Percentiles rank a stretch among this genome's conserved stretches.
Conservation (phyloP, 2,113 vertebrate genomes). For the Calonectris borealis region DNA sequence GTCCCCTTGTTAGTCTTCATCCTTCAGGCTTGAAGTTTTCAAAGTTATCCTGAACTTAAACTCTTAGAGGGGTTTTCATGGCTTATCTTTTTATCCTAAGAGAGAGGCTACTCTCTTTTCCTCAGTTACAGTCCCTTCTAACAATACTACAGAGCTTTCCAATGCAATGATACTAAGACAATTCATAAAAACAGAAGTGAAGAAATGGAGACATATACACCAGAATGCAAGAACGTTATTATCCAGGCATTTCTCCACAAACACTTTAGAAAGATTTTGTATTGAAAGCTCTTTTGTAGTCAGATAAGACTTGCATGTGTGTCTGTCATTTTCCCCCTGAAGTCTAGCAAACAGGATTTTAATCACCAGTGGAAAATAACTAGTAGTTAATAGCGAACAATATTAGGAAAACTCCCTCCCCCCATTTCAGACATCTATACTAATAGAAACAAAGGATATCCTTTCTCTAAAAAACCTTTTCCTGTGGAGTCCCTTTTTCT, state of each 20-base stretch:
- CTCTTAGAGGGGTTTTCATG: background rate
- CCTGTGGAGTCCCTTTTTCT: conserved; percentile 56
- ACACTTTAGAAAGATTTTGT: background rate
- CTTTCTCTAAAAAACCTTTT: conserved; percentile 52
- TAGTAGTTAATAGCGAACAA: conserved; percentile 61
- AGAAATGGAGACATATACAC: background rate
- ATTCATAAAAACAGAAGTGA: background rate
- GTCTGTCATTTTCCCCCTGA: background rate
- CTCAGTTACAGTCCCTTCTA: background rate
- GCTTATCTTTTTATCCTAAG: background rate
- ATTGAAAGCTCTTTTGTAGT: conserved; percentile 2
- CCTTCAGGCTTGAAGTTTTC: conserved; percentile 10
- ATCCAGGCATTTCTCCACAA: background rate
- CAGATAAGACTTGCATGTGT: background rate
- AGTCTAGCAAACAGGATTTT: conserved; percentile 45
- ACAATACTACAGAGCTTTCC: background rate
- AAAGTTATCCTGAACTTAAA: background rate
- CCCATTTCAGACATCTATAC: conserved; percentile 50
- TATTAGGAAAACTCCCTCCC: conserved; percentile 61
- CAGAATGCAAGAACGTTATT: background rate
- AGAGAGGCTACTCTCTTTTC: background rate
- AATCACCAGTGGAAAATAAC: conserved; percentile 61
- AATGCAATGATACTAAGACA: background rate
- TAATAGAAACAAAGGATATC: conserved; percentile 67
- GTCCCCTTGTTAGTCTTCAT: background rate